Percentiles rank a stretch among this genome's conserved stretches.
These are phyloP conservation scores for Cichladusa arquata DNA, from an alignment of 2,113 vertebrate species.

Conservation along the genomic window DNA sequence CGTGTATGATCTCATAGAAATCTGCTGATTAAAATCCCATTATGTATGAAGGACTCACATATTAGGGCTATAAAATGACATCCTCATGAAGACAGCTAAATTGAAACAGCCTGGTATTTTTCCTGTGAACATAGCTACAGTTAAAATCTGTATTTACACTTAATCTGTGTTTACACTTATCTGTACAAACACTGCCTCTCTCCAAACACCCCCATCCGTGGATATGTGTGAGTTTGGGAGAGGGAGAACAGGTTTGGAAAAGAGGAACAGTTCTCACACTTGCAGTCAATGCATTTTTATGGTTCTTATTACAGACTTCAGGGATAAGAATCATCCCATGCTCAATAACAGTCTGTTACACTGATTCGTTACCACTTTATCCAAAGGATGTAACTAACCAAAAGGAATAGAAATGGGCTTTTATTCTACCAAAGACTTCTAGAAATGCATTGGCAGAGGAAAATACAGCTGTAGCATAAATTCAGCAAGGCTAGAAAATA, in stretches of 20 bases:
- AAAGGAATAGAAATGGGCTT: not conserved
- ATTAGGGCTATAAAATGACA: not conserved
- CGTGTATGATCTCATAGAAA: not conserved
- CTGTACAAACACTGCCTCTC: not conserved
- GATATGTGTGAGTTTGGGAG: not conserved
- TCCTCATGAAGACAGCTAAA: not conserved
- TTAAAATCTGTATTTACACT: not conserved
- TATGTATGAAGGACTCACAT: not conserved
- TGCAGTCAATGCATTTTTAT: not conserved
- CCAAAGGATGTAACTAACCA: not conserved
- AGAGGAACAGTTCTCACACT: not conserved
- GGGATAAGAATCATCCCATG: not conserved
- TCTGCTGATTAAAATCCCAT: not conserved
- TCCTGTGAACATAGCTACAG: not conserved
- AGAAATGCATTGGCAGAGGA: not conserved
- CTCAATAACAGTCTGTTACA: not conserved
- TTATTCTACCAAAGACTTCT: not conserved
- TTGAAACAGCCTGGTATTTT: not conserved
- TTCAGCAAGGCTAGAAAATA: not conserved
- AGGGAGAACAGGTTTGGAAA: not conserved
- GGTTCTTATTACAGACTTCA: not conserved
- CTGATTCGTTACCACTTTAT: not conserved
- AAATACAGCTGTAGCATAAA: not conserved
- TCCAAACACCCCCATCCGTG: accelerated
- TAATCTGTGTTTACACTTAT: not conserved